A percentile compares a stretch with the other conserved stretches of the same genome.
phyloP scores from a whole-genome alignment of 2,797 vertebrate genomes.

The Echeneis naucrates region DNA sequence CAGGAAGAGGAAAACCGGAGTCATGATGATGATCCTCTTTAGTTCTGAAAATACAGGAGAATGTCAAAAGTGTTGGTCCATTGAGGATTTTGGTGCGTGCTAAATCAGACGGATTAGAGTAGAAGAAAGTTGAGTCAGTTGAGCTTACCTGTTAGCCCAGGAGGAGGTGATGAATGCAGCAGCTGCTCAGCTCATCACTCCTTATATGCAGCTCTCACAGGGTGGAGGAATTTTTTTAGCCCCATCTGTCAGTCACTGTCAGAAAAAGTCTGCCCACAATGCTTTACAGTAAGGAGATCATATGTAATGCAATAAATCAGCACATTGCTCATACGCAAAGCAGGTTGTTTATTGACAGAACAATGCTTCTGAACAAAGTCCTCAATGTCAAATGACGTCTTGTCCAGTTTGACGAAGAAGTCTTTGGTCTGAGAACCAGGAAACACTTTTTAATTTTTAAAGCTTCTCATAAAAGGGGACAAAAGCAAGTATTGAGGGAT shows the following conservation, averaged over 20 bases:
- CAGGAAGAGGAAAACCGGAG: constrained; percentile 23
- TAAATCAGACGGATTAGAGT: neutral
- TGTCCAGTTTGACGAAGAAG: neutral
- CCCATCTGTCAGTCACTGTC: too few relatives aligned
- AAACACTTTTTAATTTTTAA: neutral
- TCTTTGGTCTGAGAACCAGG: neutral
- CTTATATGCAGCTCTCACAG: constrained; percentile 20
- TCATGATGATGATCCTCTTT: constrained; percentile 21
- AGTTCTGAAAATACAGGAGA: constrained; percentile 17
- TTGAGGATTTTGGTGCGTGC: neutral
- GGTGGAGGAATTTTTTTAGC: constrained; percentile 17
- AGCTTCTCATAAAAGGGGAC: neutral
- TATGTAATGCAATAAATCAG: neutral
- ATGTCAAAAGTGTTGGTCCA: neutral
- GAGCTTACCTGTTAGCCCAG: constrained; percentile 17
- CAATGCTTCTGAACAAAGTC: neutral
- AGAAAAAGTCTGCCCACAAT: too few relatives aligned
- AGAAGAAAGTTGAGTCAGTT: neutral
- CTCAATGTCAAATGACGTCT: neutral
- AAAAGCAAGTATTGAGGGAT: too few relatives aligned
- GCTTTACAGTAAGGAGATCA: too few relatives aligned
- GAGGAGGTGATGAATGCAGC: constrained; percentile 10
- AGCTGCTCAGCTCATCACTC: neutral
- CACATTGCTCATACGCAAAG: neutral
- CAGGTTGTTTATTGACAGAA: too few relatives aligned